A percentile compares a stretch with the other conserved stretches of the same genome.
phyloP scores from a whole-genome alignment of 2,113 vertebrate genomes.

The Rhinogobius similis region DNA sequence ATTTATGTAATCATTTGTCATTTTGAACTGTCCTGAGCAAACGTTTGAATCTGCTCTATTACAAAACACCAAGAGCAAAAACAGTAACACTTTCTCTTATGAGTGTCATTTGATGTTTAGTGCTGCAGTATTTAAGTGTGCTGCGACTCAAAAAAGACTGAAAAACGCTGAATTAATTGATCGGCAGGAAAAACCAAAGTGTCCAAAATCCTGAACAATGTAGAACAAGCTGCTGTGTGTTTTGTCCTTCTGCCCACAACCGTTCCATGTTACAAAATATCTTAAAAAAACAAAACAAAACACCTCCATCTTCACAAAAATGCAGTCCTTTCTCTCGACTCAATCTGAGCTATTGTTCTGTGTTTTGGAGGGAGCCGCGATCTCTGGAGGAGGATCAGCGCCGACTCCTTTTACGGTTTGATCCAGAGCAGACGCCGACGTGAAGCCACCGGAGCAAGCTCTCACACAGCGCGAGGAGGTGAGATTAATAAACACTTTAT shows the following conservation, averaged over 20 bases:
- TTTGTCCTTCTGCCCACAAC: background rate
- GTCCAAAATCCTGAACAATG: background rate
- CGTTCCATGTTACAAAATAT: background rate
- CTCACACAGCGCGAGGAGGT: conserved; percentile 20
- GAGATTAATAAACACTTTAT: conserved; percentile 11
- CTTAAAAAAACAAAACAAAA: too few species aligned
- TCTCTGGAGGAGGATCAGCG: conserved; percentile 39
- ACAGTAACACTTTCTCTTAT: too few species aligned
- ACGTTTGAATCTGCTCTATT: too few species aligned
- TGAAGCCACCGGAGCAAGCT: background rate
- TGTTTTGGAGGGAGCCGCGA: conserved; percentile 21
- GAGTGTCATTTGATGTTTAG: too few species aligned
- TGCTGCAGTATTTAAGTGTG: too few species aligned
- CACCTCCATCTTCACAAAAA: background rate
- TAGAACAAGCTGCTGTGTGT: background rate
- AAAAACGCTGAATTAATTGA: too few species aligned
- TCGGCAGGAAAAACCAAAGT: too few species aligned
- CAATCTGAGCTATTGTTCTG: conserved; percentile 28
- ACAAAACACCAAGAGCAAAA: too few species aligned
- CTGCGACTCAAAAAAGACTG: too few species aligned
- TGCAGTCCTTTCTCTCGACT: conserved; percentile 3
- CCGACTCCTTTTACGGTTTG: conserved; percentile 54
- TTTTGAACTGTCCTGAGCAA: too few species aligned
- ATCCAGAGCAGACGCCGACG: conserved; percentile 27
- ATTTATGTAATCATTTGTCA: too few species aligned